phyloP scores from a whole-genome alignment of 1,140 invertebrate species.

The Nylanderia fulva region DNA sequence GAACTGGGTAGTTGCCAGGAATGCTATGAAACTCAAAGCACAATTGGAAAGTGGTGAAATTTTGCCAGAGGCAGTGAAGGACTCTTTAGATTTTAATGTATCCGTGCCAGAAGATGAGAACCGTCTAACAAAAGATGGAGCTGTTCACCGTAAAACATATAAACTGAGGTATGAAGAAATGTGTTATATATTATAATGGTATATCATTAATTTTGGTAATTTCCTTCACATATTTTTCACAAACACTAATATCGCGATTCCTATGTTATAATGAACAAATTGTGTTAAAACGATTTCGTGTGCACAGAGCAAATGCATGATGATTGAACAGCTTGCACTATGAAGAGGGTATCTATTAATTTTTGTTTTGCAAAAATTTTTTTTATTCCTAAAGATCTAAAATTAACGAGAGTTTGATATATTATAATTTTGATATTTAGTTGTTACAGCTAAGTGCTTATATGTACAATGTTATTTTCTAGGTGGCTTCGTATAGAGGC shows the following conservation, averaged over 20 bases:
- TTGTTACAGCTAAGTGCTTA: conserved; percentile 2
- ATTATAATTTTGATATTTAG: too few species aligned
- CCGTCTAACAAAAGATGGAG: conserved; percentile 80
- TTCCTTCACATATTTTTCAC: too few species aligned
- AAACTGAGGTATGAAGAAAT: conserved; percentile 77
- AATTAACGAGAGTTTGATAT: too few species aligned
- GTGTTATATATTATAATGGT: not conserved
- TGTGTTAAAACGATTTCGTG: too few species aligned
- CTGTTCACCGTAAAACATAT: conserved; percentile 77
- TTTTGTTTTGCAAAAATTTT: too few species aligned
- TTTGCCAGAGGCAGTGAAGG: conserved; percentile 87
- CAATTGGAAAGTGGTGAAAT: conserved; percentile 88
- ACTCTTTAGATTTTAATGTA: conserved; percentile 87
- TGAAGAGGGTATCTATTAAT: too few species aligned
- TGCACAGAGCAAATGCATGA: too few species aligned
- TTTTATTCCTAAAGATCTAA: too few species aligned
- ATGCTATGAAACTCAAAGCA: conserved; percentile 87
- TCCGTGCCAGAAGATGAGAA: conserved; percentile 86
- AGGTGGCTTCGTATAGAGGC: conserved; percentile 90
- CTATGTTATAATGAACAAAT: too few species aligned
- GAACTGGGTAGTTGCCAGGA: conserved; percentile 87
- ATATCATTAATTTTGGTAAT: too few species aligned
- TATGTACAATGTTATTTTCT: conserved; percentile 66
- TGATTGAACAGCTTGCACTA: too few species aligned
- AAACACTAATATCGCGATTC: too few species aligned